Conservation (phyloP, 2,797 vertebrate species). For the Orientallactaga sibirica region DNA sequence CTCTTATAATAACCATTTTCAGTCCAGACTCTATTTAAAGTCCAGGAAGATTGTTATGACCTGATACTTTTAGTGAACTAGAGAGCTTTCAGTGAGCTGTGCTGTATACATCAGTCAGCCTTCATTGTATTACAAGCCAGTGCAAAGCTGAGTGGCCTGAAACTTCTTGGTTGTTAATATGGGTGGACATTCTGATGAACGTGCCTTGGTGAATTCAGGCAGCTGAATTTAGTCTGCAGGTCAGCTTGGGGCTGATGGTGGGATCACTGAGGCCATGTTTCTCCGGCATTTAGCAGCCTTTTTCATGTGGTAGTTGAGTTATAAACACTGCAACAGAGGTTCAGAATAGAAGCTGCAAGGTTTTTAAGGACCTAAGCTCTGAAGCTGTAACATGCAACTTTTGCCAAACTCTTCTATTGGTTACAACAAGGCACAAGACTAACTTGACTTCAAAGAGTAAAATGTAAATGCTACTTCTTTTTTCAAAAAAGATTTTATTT, state of each 20-base stretch:
- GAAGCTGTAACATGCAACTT: conserved; percentile 3
- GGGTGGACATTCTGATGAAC: neutral
- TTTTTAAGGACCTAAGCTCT: neutral
- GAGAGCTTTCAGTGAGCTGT: neutral
- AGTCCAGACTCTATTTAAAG: conserved; percentile 24
- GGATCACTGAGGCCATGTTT: neutral
- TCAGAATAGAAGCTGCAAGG: neutral
- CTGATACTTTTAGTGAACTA: conserved; percentile 26
- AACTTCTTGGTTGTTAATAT: neutral
- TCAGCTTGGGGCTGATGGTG: neutral
- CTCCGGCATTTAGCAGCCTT: neutral
- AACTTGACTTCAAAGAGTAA: neutral
- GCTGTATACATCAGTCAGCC: neutral
- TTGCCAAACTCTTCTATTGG: neutral
- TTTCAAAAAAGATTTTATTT: too few relatives aligned
- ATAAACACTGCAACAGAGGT: neutral
- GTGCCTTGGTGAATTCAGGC: neutral
- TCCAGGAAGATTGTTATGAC: neutral
- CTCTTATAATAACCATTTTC: neutral
- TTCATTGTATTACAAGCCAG: conserved; percentile 27
- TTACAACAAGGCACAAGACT: neutral
- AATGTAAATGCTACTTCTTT: neutral
- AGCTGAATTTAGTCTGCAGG: neutral
- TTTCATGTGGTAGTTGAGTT: neutral
- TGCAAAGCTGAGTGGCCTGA: neutral